Evolutionary conservation across 64 coral and sea anemone species (phyloP).

Genomic region (Porites lutea): DNA sequence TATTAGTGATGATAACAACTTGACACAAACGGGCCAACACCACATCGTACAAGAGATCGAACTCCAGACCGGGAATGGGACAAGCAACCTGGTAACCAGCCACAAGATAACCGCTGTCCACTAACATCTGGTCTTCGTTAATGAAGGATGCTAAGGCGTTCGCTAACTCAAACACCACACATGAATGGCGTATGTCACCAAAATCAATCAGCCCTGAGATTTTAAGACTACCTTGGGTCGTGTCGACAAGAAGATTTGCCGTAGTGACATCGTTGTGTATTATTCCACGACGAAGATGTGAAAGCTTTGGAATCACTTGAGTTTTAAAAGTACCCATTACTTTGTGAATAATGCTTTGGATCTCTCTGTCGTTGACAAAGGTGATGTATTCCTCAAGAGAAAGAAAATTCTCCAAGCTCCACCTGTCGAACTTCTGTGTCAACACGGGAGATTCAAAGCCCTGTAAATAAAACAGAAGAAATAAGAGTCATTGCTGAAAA

Average conservation of each 20-base stretch:
- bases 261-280: slow-evolving; percentile 67
- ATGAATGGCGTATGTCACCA: slow-evolving; percentile 67
- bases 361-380: slow-evolving; percentile 29
- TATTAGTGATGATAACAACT: slow-evolving; percentile 52
- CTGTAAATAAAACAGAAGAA: neutral
- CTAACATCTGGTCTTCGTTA: slow-evolving; percentile 26
- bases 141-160: slow-evolving; percentile 53
- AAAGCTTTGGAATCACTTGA: slow-evolving; percentile 49
- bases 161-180: slow-evolving; percentile 67
- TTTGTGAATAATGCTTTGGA: slow-evolving; percentile 25
- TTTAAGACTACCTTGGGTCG: neutral
- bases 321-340: slow-evolving; percentile 47
- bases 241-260: slow-evolving; percentile 38
- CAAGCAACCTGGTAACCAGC: slow-evolving; percentile 81
- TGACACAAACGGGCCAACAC: slow-evolving; percentile 70
- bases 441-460: slow-evolving; percentile 22
- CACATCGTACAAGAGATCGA: slow-evolving; percentile 70
- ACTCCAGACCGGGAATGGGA: slow-evolving; percentile 64
- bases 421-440: slow-evolving; percentile 21
- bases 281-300: slow-evolving; percentile 27
- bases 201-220: slow-evolving; percentile 85
- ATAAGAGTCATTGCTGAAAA: neutral
- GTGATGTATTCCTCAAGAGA: slow-evolving; percentile 59
- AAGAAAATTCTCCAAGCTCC: slow-evolving; percentile 76
- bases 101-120: slow-evolving; percentile 68